Base-by-base conservation (phyloP, 2,888 invertebrate species). In the Aleiodes testaceus region DNA sequence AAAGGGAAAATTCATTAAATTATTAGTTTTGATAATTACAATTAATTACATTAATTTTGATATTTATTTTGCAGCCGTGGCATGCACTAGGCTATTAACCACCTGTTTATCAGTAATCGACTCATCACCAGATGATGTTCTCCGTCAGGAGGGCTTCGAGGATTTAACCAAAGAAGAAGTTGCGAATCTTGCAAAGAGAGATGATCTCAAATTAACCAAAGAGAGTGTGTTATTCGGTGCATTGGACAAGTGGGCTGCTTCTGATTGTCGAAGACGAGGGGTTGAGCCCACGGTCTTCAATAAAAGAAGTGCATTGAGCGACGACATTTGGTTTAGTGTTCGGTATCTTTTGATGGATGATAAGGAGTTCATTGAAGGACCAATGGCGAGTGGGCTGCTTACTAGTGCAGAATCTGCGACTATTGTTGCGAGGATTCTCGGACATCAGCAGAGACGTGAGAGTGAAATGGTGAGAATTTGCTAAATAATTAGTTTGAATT, bases 91-190 rank as follows among this genome's bases (percentile, higher is more conserved):
- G 53, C 89, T 95, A 18, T 89, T 93, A 1, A 89, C 91, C 80
- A 92, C 92, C 78, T 94, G 94, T 75, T 89, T 94, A 63, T 87
- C 90, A 18, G 91, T 90, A 73, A 90, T 93, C 69, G 92, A 92
- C 81, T 86, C 88, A 12, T 83, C 90, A 74, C 91, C 91, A 0
- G 89, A 89, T 61, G 86, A 84, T 47, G 88, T 93, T 11, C 85
- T 93, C 7, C 84, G 82, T 18, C 90, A 91, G 65, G 90, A 90
- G 77, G 88, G 89, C 49, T 89, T 93, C 49, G 89, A 91, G 74
- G 92, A 93, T 71, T 87, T 95, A 42, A 90, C 91, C 12, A 90
- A 91, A 72, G 90, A 90, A 47, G 93, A 93, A 77, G 88, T 95
- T 30, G 88, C 90, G 3, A 89, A 91, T 44, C 91, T 95, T 65